Percentiles rank a stretch among this genome's conserved stretches.
phyloP scores from a whole-genome alignment of 1,140 invertebrate genomes.

The Telenomus remus region DNA sequence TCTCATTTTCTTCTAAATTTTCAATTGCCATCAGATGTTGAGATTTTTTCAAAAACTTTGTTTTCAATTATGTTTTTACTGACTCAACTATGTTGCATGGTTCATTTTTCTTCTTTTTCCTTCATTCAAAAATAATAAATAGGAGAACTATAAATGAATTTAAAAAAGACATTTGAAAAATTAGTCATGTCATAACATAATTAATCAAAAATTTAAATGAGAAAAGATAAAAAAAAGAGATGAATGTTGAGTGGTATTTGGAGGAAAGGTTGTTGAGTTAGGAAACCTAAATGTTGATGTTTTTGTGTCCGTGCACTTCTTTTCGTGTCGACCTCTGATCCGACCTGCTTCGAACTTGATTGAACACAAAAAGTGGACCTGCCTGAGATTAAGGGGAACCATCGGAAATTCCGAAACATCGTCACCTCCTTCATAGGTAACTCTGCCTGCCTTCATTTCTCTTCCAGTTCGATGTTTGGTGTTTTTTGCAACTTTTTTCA shows the following conservation, averaged over 20 bases:
- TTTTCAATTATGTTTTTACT: no score
- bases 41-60: no score
- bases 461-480: constrained; percentile 54
- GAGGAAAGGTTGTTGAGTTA: constrained; percentile 59
- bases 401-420: constrained; percentile 98
- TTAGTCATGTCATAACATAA: no score
- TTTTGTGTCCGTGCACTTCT: constrained; percentile 75
- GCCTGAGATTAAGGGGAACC: constrained; percentile 96
- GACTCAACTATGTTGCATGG: no score
- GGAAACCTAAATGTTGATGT: constrained; percentile 73
- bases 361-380: constrained; percentile 88
- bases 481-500: constrained; percentile 26
- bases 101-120: not conserved
- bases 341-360: constrained; percentile 70
- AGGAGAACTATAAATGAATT: no score
- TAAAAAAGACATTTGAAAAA: no score
- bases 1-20: not conserved
- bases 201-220: not conserved
- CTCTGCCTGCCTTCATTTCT: constrained; percentile 65
- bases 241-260: constrained; percentile 23
- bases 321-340: constrained; percentile 73
- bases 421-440: constrained; percentile 98
- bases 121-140: not conserved
- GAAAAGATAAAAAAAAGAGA: constrained; percentile 3
- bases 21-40: not conserved